Percentiles rank a stretch among this genome's conserved stretches.
phyloP scores from a whole-genome alignment of 2,888 invertebrate species.

The Sarcophaga carnaria region DNA sequence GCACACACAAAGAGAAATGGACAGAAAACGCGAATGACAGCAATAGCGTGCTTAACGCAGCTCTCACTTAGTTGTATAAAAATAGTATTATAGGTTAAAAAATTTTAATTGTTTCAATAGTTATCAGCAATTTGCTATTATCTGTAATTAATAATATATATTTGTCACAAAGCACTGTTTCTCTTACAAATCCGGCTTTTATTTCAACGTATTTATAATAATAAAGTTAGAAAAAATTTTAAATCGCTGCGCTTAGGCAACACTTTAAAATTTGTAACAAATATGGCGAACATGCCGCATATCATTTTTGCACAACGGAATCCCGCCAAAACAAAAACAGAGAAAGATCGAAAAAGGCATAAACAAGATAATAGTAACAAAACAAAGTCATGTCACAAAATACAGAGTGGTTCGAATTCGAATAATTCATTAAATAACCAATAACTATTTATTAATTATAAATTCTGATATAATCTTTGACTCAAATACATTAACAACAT shows the following conservation, averaged over 20 bases:
- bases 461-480: too few species aligned
- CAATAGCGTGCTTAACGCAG: slow-evolving; percentile 48
- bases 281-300: slow-evolving; percentile 62
- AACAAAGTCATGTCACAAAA: background rate
- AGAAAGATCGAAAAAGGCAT: slow-evolving; percentile 24
- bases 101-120: background rate
- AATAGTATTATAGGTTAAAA: background rate
- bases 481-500: too few species aligned
- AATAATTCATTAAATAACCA: background rate
- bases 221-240: background rate
- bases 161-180: background rate
- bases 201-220: background rate
- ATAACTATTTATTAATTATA: background rate
- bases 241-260: slow-evolving; percentile 17
- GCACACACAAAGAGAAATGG: slow-evolving; percentile 53
- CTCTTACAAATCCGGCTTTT: background rate
- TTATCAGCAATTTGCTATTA: background rate
- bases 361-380: slow-evolving; percentile 38
- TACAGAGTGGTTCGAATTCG: background rate
- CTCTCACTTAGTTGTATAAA: slow-evolving; percentile 50
- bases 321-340: slow-evolving; percentile 66
- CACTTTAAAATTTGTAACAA: slow-evolving; percentile 46
- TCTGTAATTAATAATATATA: background rate
- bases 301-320: slow-evolving; percentile 39
- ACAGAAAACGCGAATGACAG: slow-evolving; percentile 51